Base-by-base conservation (phyloP, 2,113 vertebrate species). In the Anhinga rufa region DNA sequence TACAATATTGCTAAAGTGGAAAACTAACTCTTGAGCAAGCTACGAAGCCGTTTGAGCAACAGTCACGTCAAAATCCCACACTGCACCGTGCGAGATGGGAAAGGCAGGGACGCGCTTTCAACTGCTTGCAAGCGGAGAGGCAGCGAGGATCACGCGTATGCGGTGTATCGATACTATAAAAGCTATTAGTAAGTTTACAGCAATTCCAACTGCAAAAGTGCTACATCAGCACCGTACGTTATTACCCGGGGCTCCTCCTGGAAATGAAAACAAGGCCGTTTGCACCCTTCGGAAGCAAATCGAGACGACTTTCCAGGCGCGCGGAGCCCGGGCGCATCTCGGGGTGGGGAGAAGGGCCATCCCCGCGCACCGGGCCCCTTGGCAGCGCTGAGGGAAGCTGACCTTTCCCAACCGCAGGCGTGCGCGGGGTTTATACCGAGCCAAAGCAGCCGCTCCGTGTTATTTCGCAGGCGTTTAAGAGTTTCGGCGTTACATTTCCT, bases 391-490 rank as follows among this genome's bases (percentile, higher is more conserved):
- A 7, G 32, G 29, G 19, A 12, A 17, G 22, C 88, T 42, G 90
- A 85, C 76, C 91, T 91, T 92, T 44, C 95, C 25, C 93, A 91
- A 42, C 77, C 81, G 66, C 87, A 91, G 34, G 18, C 22, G 20
- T 3, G 9, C 34, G 2, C 0, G 7, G 0, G 12, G 40, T 24
- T 68, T 19, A 6, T 0, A 38, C 1, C 65, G 2, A 13, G 28
- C 66, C 13, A 9, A 61, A 14, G 40, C 3, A 40, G 11, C 70
- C 44, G 1, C 68, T 36, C 49, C 42, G 0, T 2, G 0, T n/a
- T 4, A 44, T 54, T 74, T 69, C 71, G 36, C 2, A 3, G 44
- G 34, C 44, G 6, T 83, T 72, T 40, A 32, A 55, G 10, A 58
- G 4, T 44, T 69, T 29, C 40, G 72, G 29, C 38, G 3, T 4